Evolutionary conservation across 2,113 vertebrate genomes (phyloP), one percentile per base, ranked within the genome.

Genomic region (Osmerus eperlanus): DNA sequence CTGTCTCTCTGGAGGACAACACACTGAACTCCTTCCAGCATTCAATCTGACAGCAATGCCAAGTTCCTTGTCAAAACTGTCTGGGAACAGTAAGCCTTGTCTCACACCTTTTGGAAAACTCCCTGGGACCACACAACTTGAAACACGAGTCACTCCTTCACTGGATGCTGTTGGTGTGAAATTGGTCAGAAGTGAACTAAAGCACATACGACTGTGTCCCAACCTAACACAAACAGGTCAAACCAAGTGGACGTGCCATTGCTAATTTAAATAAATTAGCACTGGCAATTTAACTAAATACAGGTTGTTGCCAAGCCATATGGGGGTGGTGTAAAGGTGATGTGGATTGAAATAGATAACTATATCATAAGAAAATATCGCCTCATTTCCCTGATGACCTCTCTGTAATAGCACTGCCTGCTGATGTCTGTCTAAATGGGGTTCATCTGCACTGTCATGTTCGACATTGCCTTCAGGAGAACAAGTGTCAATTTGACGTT

Each of bases 1-100:
- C 87, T 88, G 78, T 81, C 81, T 93, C 90, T 90, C 89, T 78
- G 68, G 87, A 82, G 87, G 83, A 81, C 80, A 82, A 85, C 69
- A 89, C 87, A 88, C 84, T 87, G 58, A 82, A 85, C 78, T 87
- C 78, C 5, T 1, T 80, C 92, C 88, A 78, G 86, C 88, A 90
- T 80, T 87, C 85, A 89, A 84, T 69, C 74, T 88, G 90, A 92
- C 91, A 93, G 88, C 83, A 84, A 90, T 85, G 86, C 88, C 86
- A 87, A 83, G 78, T 89, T 92, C 88, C 85, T 90, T 94, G 90
- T 91, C 87, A 87, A 84, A 90, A 87, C 65, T 72, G 81, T 88
- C 84, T 81, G 84, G 79, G 84, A 89, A 87, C 86, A 91, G 73
- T 78, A 84, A 76, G 79, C 76, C 86, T 82, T 74, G 58, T 83